These are phyloP conservation scores for Sialia sialis DNA, from an alignment of 2,113 vertebrate genomes.

Conservation along the genomic window DNA sequence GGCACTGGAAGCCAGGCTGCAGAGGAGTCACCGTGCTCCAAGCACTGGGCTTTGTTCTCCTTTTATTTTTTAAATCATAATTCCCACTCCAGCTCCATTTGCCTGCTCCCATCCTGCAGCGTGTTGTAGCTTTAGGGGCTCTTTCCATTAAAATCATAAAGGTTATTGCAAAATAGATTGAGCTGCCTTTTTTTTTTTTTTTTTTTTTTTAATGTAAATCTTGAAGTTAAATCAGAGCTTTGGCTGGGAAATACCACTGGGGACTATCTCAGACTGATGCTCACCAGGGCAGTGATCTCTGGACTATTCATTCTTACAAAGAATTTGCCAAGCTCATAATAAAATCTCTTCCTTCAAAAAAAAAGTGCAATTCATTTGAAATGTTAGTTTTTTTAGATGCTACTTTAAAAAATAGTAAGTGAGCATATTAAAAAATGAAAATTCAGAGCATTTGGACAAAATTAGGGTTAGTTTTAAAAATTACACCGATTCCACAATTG, in stretches of 20 bases:
- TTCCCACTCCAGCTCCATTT: background rate
- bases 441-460: background rate
- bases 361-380: background rate
- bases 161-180: background rate
- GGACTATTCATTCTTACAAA: background rate
- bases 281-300: background rate
- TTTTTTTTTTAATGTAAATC: background rate
- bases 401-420: background rate
- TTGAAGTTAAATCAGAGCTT: background rate
- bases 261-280: background rate
- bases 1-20: background rate
- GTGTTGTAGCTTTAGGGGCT: background rate
- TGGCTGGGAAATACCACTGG: background rate
- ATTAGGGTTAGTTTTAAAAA: background rate
- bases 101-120: background rate
- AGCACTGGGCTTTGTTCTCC: background rate
- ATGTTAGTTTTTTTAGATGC: background rate
- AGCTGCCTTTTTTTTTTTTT: background rate
- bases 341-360: background rate
- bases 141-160: background rate
- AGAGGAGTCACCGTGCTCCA: rapidly evolving
- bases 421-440: background rate
- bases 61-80: background rate
- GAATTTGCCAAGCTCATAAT: background rate
- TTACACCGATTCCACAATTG: background rate